Conservation (phyloP, 2,888 invertebrate species). For the Fabriciana adippe region DNA sequence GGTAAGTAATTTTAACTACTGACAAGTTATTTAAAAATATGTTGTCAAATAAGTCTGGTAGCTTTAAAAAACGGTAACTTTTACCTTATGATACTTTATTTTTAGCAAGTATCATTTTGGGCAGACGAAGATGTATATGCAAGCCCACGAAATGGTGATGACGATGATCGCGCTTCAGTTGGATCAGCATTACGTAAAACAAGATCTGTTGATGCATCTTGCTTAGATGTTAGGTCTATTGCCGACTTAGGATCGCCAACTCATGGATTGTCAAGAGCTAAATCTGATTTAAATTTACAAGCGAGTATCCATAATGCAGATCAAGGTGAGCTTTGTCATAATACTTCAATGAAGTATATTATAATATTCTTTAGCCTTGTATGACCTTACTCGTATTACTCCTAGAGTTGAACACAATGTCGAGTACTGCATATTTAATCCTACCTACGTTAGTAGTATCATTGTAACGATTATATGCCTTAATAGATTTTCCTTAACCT, state of each 20-base stretch:
- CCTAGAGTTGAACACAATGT: slow-evolving; percentile 8
- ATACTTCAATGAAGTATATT: slow-evolving; percentile 4
- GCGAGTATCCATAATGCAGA: slow-evolving; percentile 87
- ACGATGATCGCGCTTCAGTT: slow-evolving; percentile 87
- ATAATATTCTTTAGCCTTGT: not conserved
- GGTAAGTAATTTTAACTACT: slow-evolving; percentile 69
- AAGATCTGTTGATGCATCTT: slow-evolving; percentile 94
- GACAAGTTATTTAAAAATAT: not conserved
- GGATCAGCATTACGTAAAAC: slow-evolving; percentile 92
- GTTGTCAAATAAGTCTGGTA: not conserved
- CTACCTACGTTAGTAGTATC: not conserved
- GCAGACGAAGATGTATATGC: slow-evolving; percentile 89
- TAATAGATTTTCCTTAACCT: not conserved
- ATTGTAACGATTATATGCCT: not conserved
- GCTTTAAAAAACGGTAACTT: not conserved
- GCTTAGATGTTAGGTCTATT: slow-evolving; percentile 90
- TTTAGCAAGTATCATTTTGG: slow-evolving; percentile 90
- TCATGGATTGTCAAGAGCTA: slow-evolving; percentile 88
- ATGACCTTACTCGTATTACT: slow-evolving; percentile 13
- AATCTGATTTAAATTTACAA: slow-evolving; percentile 93
- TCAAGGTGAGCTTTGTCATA: slow-evolving; percentile 76
- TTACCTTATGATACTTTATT: not conserved
- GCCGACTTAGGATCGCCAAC: slow-evolving; percentile 84
- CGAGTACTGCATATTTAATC: not conserved
- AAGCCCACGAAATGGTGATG: slow-evolving; percentile 85